Evolutionary conservation across 2,113 vertebrate genomes (phyloP), one percentile per base, ranked within the genome.

Genomic region (Chroicocephalus ridibundus): DNA sequence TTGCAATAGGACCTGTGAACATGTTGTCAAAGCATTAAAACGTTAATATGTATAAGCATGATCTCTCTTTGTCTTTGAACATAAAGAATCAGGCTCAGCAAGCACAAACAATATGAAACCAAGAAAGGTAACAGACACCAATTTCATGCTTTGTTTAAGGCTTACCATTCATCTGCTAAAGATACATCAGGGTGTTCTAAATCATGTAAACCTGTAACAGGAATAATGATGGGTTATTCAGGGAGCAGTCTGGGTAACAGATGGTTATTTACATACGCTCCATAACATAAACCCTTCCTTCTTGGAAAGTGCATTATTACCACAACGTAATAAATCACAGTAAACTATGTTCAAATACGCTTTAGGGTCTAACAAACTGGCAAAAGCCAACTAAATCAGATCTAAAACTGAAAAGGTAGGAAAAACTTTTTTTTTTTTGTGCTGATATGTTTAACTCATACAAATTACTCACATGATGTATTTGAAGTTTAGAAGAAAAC

Each of bases 101-200:
- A 82, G 47, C 42, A 94, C 47, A 93, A 88, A 84, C 57, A 94
- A 32, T 32, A 49, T 29, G 72, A 94, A 90, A 89, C 31, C 82
- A 86, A 96, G 82, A 82, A 84, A 36, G 46, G 72, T 69, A 96
- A 88, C 36, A 81, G 83, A 82, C 75, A 71, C 27, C 54, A 80
- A 54, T 81, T 94, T 81, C 82, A 95, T 84, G 76, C 87, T 88
- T 88, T 52, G 22, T 83, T 82, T 78, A 95, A 82, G 29, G 96
- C 98, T 98, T 98, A 99, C 99, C 99, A 99, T 98, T 99, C 99
- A 4, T 99, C 99, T 96, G 99, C 99, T 97, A 99, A 98, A 49
- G 98, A 99, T 79, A 99, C 99, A 95, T 99, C 99, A n/a, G 99
- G 99, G 97, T 99, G 99, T 92, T 99, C 99, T 98, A 99, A 98